phyloP scores from a whole-genome alignment of 2,113 vertebrate species.

The Trematomus loennbergii region DNA sequence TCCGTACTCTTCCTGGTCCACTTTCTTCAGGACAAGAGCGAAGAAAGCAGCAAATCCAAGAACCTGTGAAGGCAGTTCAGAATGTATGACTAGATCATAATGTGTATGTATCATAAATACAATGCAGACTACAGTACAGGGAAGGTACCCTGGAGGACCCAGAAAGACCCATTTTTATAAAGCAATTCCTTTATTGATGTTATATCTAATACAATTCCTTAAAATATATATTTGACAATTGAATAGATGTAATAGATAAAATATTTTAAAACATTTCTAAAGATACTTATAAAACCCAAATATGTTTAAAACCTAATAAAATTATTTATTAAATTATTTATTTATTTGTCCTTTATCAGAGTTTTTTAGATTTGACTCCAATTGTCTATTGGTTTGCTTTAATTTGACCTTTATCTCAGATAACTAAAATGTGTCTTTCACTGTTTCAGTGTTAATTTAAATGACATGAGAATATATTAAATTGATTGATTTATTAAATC shows the following conservation, averaged over 20 bases:
- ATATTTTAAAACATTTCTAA: too few species aligned
- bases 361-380: too few species aligned
- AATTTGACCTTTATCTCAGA: not conserved
- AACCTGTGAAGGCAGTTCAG: conserved; percentile 83
- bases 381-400: not conserved
- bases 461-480: not conserved
- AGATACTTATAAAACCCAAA: too few species aligned
- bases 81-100: not conserved
- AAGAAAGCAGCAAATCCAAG: conserved; percentile 97
- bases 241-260: too few species aligned
- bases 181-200: too few species aligned
- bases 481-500: not conserved
- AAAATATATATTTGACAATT: too few species aligned
- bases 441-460: not conserved
- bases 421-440: not conserved
- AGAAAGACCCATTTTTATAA: too few species aligned
- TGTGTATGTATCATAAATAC: not conserved
- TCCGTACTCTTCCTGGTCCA: conserved; percentile 90
- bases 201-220: too few species aligned
- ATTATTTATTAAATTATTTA: too few species aligned
- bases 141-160: too few species aligned
- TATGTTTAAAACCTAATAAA: too few species aligned
- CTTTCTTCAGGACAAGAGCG: conserved; percentile 91
- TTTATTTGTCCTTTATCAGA: too few species aligned
- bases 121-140: not conserved